These are phyloP conservation scores for Pituophis catenifer DNA, from an alignment of 2,113 vertebrate genomes.

Conservation along the genomic window DNA sequence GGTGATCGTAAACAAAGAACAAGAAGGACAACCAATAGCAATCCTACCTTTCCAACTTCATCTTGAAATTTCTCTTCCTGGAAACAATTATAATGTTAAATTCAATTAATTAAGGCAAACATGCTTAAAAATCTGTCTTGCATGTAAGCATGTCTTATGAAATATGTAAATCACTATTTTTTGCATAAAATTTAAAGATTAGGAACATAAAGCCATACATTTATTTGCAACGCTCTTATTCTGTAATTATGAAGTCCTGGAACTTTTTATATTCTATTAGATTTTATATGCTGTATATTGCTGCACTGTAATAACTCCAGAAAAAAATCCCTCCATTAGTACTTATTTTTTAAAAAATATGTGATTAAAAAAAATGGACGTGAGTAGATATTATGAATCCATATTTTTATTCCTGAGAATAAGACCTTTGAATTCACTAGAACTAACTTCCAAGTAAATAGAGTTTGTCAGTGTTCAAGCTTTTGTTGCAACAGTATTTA, in stretches of 20 bases:
- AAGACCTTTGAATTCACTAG: not conserved
- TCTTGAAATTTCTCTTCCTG: not conserved
- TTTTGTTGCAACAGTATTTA: slow-evolving; percentile 37
- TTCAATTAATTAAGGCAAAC: not conserved
- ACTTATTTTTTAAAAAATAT: not conserved
- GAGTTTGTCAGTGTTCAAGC: not conserved
- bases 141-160: not conserved
- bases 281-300: not conserved
- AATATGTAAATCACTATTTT: slow-evolving; percentile 13
- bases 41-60: not conserved
- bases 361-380: slow-evolving; percentile 22
- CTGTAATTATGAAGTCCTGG: not conserved
- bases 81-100: slow-evolving; percentile 23
- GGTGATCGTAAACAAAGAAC: not conserved
- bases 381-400: slow-evolving; percentile 33
- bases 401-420: not conserved
- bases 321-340: not conserved
- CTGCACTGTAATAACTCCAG: not conserved
- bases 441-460: not conserved
- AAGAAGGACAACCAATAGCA: not conserved
- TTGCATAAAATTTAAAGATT: slow-evolving; percentile 43
- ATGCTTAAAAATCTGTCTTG: slow-evolving; percentile 32
- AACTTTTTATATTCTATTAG: slow-evolving; percentile 36
- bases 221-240: slow-evolving; percentile 23
- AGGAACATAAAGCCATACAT: slow-evolving; percentile 36